phyloP scores from a whole-genome alignment of 1,140 invertebrate genomes.

The Anthonomus grandis region DNA sequence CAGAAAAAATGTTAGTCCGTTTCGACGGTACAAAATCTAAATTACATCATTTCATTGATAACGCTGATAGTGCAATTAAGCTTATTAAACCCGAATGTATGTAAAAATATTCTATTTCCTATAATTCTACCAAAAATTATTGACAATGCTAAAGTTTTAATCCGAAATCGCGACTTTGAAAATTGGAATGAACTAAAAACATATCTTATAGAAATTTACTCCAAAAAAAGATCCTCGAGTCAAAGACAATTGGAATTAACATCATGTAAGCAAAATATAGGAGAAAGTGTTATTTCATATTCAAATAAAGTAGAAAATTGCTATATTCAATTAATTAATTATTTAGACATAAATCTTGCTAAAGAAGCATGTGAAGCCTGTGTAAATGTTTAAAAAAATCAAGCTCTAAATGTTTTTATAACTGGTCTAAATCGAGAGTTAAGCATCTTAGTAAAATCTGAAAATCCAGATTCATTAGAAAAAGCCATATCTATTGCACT shows the following conservation, averaged over 20 bases:
- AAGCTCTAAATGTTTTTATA: constrained; percentile 35
- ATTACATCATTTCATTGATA: constrained; percentile 16
- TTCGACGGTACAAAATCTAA: constrained; percentile 11
- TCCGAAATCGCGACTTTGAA: constrained; percentile 4
- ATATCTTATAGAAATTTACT: constrained; percentile 9
- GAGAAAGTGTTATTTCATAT: constrained; percentile 30
- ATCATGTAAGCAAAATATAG: constrained; percentile 22
- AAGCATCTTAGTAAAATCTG: constrained; percentile 21
- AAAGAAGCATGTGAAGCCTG: constrained; percentile 29
- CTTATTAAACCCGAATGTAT: constrained; percentile 6
- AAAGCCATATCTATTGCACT: constrained; percentile 31
- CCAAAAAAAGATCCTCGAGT: constrained; percentile 11
- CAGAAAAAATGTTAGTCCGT: constrained; percentile 12
- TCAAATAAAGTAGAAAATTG: constrained; percentile 32
- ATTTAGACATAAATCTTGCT: constrained; percentile 23
- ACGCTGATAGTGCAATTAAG: constrained; percentile 2
- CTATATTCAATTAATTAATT: constrained; percentile 36
- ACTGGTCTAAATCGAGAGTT: constrained; percentile 24
- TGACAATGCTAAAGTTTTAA: constrained; percentile 9
- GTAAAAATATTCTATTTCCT: constrained; percentile 10
- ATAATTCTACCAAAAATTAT: constrained; percentile 11
- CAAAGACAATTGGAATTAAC: constrained; percentile 12
- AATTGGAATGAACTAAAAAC: constrained; percentile 13
- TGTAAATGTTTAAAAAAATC: constrained; percentile 30
- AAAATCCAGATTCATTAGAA: constrained; percentile 23